A percentile compares a stretch with the other conserved stretches of the same genome.
Evolutionary conservation across 2,888 invertebrate species (phyloP).

Genomic region (Congeria kusceri): DNA sequence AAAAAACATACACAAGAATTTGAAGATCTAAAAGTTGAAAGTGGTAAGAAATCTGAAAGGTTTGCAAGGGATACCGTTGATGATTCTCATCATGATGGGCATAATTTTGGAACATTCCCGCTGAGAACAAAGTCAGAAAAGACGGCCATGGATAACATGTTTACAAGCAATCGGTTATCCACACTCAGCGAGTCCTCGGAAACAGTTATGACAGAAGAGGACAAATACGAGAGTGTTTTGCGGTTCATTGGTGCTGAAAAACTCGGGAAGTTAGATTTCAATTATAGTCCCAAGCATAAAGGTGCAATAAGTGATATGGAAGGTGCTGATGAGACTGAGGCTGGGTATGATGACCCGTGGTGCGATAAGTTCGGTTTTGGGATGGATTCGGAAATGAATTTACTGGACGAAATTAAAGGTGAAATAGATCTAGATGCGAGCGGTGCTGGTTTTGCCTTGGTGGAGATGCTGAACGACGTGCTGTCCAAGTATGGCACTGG

Average conservation of each 20-base stretch:
- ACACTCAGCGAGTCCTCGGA: slow-evolving; percentile 53
- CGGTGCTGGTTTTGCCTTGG: slow-evolving; percentile 73
- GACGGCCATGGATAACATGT: slow-evolving; percentile 55
- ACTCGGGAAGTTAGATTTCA: slow-evolving; percentile 45
- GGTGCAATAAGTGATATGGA: slow-evolving; percentile 15
- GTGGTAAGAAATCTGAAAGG: slow-evolving; percentile 69
- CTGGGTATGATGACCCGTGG: slow-evolving; percentile 62
- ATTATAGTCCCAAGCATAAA: slow-evolving; percentile 52
- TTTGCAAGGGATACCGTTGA: slow-evolving; percentile 73
- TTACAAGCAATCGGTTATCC: slow-evolving; percentile 48
- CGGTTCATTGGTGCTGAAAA: slow-evolving; percentile 53
- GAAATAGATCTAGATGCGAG: slow-evolving; percentile 71
- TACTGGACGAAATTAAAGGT: slow-evolving; percentile 60
- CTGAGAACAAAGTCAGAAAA: slow-evolving; percentile 67
- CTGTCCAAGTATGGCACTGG: slow-evolving; percentile 70
- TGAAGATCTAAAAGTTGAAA: slow-evolving; percentile 74
- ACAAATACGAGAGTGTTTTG: slow-evolving; percentile 58
- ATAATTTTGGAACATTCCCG: slow-evolving; percentile 77
- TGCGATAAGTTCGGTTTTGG: slow-evolving; percentile 57
- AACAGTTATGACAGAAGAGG: slow-evolving; percentile 36
- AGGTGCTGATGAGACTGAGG: slow-evolving; percentile 33
- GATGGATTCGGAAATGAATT: slow-evolving; percentile 58
- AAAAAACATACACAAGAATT: slow-evolving; percentile 73
- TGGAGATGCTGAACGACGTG: slow-evolving; percentile 77
- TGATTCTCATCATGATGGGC: slow-evolving; percentile 60